Base-by-base conservation (phyloP, 2,113 vertebrate genomes). In the Megalops atlanticus region DNA sequence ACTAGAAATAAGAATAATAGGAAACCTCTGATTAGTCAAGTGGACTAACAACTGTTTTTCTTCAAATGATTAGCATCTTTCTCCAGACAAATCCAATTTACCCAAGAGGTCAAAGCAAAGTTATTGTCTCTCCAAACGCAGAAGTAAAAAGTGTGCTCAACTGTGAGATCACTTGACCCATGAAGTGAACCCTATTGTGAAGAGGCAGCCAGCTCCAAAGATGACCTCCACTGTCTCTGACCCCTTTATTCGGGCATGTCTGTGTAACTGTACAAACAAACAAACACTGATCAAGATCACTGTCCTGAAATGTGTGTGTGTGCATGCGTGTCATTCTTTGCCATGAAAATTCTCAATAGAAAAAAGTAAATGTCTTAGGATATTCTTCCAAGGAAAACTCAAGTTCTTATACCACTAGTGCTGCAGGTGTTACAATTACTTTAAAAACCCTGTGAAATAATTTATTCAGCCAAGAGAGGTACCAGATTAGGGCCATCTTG, bases 111-210 rank as follows among this genome's bases (percentile, higher is more conserved):
- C 58, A 64, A 64, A 31, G 5, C 24, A 11, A 64, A 64, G 58
- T 64, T 64, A 64, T 64, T 64, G 58, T 64, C n/a, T 31, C 58
- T 64, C 18, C 58, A 27, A 64, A 64, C 31, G 58, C 58, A 64
- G 58, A 64, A 31, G 27, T 27, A 64, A 64, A 64, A 64, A n/a
- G 58, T 27, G 58, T 64, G 58, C 58, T 64, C n/a, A 8, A 64
- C 58, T 64, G 58, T 64, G 58, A 64, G 58, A 27, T 64, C 58
- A 64, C 24, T 64, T 64, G 58, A 64, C 58, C 58, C 58, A 31
- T 64, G 24, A 64, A 64, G 58, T 64, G 58, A 31, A 64, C 58
- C 58, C n/a, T n/a, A 64, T 64, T 64, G n/a, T 64, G 58, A 64
- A 64, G 4, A 31, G 58, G 58, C 24, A n/a, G 58, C 21, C 58